These are phyloP conservation scores for Marcusenius ussheri DNA, from an alignment of 2,113 vertebrate species.

Conservation along the genomic window DNA sequence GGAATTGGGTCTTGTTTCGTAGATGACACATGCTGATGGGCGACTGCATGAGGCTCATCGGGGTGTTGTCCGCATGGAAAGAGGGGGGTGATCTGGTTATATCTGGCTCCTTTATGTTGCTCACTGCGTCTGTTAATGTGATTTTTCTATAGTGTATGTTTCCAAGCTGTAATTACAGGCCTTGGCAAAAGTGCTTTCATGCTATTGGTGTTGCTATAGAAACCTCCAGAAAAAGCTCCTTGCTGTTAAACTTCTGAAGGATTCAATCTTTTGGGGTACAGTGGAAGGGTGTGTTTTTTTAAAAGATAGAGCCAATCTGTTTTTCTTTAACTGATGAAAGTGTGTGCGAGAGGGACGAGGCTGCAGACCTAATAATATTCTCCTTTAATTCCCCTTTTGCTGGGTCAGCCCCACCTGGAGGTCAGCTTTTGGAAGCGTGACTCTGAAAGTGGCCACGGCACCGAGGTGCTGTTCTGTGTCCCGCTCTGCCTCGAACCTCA, in stretches of 20 bases:
- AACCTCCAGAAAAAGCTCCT: constrained; percentile 12
- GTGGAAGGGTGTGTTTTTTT: background rate
- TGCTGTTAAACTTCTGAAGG: constrained; percentile 4
- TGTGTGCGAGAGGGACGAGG: background rate
- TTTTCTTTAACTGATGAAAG: background rate
- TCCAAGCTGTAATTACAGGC: constrained; percentile 17
- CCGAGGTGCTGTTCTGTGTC: too few species aligned
- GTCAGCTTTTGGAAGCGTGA: too few species aligned
- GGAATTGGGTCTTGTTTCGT: background rate
- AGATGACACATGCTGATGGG: background rate
- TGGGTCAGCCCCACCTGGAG: background rate
- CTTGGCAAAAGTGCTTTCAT: constrained; percentile 6
- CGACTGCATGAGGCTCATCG: background rate
- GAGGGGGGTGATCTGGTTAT: background rate
- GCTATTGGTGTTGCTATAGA: constrained; percentile 22
- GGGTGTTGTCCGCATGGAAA: background rate
- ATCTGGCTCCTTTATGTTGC: background rate
- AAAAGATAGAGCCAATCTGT: background rate
- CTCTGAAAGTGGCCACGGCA: background rate
- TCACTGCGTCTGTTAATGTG: background rate
- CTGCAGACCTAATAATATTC: background rate
- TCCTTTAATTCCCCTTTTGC: background rate
- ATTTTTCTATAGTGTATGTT: constrained; percentile 1
- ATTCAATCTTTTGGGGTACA: background rate
- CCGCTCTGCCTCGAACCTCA: background rate